Percentiles rank a stretch among this genome's conserved stretches.
These are phyloP conservation scores for Sycophaga agraensis DNA, from an alignment of 1,140 invertebrate genomes.

Conservation along the genomic window DNA sequence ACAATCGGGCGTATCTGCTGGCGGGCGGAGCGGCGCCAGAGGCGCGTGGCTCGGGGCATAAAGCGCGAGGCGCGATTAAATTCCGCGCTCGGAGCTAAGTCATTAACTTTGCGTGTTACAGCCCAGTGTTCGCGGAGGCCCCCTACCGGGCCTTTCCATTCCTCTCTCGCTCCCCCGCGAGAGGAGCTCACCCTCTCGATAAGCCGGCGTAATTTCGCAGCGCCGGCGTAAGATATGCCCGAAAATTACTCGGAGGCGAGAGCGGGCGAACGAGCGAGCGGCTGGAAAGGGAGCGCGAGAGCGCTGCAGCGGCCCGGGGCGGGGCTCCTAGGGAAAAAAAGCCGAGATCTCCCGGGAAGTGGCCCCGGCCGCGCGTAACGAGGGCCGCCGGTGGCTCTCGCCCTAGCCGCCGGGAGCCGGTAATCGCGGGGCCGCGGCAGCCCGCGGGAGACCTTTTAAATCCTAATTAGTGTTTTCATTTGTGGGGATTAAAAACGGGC, in stretches of 20 bases:
- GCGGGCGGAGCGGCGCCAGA: background rate
- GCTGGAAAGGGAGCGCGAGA: background rate
- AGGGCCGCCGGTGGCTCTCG: no score
- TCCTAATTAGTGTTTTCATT: no score
- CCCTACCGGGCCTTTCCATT: constrained; percentile 11
- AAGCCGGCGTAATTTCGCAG: constrained; percentile 34
- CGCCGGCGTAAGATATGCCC: constrained; percentile 31
- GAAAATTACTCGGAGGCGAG: constrained; percentile 33
- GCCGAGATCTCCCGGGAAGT: no score
- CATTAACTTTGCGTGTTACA: constrained; percentile 32
- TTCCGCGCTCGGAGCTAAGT: constrained; percentile 26
- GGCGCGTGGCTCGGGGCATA: no score
- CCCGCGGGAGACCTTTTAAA: no score
- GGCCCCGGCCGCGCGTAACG: no score
- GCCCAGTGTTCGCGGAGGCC: constrained; percentile 16
- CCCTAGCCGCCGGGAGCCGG: no score
- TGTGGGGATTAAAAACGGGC: no score
- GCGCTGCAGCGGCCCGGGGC: no score
- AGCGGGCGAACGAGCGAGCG: constrained; percentile 12
- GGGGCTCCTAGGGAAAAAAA: constrained; percentile 7
- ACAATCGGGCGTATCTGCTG: constrained; percentile 21
- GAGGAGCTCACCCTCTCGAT: constrained; percentile 25
- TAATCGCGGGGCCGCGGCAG: no score
- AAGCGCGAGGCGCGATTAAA: constrained; percentile 21
- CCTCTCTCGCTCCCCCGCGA: constrained; percentile 9